These are phyloP conservation scores for Xestia xanthographa DNA, from an alignment of 2,888 invertebrate genomes.

Conservation along the genomic window DNA sequence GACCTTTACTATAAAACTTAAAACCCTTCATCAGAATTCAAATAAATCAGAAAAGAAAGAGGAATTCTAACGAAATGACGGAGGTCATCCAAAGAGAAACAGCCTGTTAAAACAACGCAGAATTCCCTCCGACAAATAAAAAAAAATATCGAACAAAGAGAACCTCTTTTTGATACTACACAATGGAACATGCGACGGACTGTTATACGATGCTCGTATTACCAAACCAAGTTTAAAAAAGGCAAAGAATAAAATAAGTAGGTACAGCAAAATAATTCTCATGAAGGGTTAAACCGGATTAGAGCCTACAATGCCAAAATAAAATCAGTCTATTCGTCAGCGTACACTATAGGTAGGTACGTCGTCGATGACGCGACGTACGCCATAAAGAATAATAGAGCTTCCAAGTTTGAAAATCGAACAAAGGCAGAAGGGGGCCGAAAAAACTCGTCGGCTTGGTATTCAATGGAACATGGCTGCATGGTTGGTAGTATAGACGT, in stretches of 20 bases:
- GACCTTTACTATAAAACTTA: neutral
- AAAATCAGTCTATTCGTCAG: conserved; percentile 20
- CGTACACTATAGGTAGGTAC: conserved; percentile 10
- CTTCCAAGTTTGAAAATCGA: conserved; percentile 58
- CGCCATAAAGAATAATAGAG: conserved; percentile 57
- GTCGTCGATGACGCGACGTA: conserved; percentile 67
- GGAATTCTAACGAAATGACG: conserved; percentile 21
- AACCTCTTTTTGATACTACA: conserved; percentile 64
- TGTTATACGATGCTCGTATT: conserved; percentile 53
- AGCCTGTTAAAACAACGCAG: conserved; percentile 63
- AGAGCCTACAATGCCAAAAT: neutral
- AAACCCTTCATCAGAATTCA: neutral
- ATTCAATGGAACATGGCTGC: conserved; percentile 68
- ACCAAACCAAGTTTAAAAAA: conserved; percentile 29
- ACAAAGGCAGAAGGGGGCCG: conserved; percentile 66
- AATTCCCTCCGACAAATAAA: conserved; percentile 61
- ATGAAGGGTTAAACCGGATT: conserved; percentile 9
- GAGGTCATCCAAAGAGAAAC: conserved; percentile 42
- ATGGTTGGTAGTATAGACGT: conserved; percentile 68
- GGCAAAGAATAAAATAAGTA: conserved; percentile 5
- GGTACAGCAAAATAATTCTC: neutral
- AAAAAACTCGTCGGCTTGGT: conserved; percentile 56
- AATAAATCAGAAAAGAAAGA: conserved; percentile 16
- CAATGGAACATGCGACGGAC: conserved; percentile 66
- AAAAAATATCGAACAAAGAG: conserved; percentile 63